Evolutionary conservation across 2,888 invertebrate species (phyloP), one percentile per base, ranked within the genome.

Genomic region (Cephus sareptanus): DNA sequence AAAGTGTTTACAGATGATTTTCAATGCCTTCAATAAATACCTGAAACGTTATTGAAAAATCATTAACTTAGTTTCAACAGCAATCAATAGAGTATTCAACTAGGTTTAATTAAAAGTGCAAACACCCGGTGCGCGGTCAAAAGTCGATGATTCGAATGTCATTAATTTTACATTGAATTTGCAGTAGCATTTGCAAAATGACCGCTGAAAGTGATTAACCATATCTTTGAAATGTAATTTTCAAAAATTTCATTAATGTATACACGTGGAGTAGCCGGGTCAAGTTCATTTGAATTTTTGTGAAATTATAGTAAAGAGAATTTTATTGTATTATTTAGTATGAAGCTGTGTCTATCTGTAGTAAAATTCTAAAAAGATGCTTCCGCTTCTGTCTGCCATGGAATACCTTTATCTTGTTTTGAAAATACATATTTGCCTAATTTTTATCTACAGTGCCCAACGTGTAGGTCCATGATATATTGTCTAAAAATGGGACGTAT

Each of bases 161-260:
- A 82, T 82, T 80, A 81, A 78, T 81, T 79, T 79, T 75, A 33
- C 75, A 81, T 80, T 81, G 74, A 80, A 82, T 77, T 77, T 74
- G 68, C 35, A 76, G 74, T 9, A 2, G 23, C 56, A 9, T 56
- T 56, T 56, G 23, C 23, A 23, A 56, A 56, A 56, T 56, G 56
- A 23, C 56, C 23, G 56, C 23, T 56, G 9, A 56, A 23, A 56
- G 56, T 56, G 23, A 23, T 56, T 56, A 23, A 23, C 23, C 23
- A 9, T 56, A 56, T 56, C 9, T 56, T 23, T 56, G 9, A 56
- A 23, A 56, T 23, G 23, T 56, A 6, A 56, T 56, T 23, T 56
- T 23, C 23, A 23, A 40, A 40, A 56, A 23, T 23, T 1, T 23
- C 23, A 56, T 56, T 56, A 23, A 56, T 23, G 2, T 56, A 9